Evolutionary conservation across 2,888 invertebrate species (phyloP), one percentile per base, ranked within the genome.

Genomic region (Chloroclystis v-ata): DNA sequence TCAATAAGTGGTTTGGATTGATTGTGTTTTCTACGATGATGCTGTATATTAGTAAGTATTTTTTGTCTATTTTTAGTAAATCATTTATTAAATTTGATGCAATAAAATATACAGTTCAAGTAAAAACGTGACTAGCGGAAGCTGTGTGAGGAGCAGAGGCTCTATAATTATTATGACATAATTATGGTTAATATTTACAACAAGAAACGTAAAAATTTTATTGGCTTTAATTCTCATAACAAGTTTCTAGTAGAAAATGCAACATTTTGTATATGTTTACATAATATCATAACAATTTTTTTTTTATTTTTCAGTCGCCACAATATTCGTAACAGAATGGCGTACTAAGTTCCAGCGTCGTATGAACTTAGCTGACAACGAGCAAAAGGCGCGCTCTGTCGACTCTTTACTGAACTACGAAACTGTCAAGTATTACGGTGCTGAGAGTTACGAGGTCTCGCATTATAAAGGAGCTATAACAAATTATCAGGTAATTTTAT

Each of bases 341-440:
- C 90, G 99, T 9, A 99, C 98, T 0, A 96, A 98, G 78, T 99
- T 92, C 82, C 94, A 98, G 60, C 89, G 98, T 25, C 91, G 94
- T 4, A 97, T 98, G 97, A 99, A 99, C 81, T 87, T 93, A 20
- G 94, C 97, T 0, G 98, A 99, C 72, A 99, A 99, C 79, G 95
- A 93, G 28, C 94, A 95, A 49, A 94, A 96, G 65, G 95, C 97
- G 4, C 91, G 94, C 49, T 97, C 97, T 43, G 97, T 99, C 0
- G 99, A 99, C 80, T 98, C 99, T 0, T 83, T 99, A 43, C 89
- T 99, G 9, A 99, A 99, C 86, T 99, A 97, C 82, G 99, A 99
- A 87, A 99, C 99, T 0, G 99, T 98, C 0, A 99, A 99, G 76
- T 99, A 99, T 82, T 99, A 98, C 73, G 96, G 96, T 4, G 97